Evolutionary conservation across 2,113 vertebrate species (phyloP).

Genomic region (Indicator indicator): DNA sequence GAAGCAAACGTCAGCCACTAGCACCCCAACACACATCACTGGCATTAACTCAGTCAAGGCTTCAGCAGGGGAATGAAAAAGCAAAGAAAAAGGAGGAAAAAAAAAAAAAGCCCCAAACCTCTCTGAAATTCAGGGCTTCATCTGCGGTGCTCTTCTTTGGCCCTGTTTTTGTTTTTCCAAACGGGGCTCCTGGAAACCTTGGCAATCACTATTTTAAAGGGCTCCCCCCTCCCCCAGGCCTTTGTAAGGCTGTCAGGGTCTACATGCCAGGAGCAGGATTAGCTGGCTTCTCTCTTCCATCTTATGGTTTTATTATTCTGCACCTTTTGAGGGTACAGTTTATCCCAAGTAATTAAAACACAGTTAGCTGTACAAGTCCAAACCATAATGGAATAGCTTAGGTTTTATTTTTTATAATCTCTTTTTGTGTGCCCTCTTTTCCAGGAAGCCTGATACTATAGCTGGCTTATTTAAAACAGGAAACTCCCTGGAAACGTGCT

Average conservation of each 20-base stretch:
- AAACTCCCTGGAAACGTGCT: not conserved
- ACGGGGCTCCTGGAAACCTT: conserved; percentile 62
- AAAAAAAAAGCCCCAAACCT: not conserved
- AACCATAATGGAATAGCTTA: conserved; percentile 34
- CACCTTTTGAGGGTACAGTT: conserved; percentile 65
- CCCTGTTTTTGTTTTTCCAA: conserved; percentile 52
- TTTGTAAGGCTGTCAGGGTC: conserved; percentile 47
- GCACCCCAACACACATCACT: not conserved
- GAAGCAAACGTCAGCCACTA: not conserved
- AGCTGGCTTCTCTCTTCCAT: conserved; percentile 63
- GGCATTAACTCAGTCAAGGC: not conserved
- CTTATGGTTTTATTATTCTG: conserved; percentile 24
- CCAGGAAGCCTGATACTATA: not conserved
- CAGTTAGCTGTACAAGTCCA: conserved; percentile 41
- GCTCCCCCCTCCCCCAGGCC: conserved; percentile 41
- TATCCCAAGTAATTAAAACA: conserved; percentile 59
- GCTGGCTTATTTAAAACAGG: not conserved
- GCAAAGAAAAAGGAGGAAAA: not conserved
- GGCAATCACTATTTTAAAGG: conserved; percentile 36
- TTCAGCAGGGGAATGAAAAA: not conserved
- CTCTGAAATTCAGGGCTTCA: conserved; percentile 4
- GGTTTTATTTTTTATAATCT: conserved; percentile 25
- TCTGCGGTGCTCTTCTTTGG: conserved; percentile 7
- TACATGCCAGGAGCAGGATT: conserved; percentile 59
- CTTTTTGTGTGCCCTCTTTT: not conserved